Base-by-base conservation (phyloP, 2,888 invertebrate species). In the Synergus japonicus region DNA sequence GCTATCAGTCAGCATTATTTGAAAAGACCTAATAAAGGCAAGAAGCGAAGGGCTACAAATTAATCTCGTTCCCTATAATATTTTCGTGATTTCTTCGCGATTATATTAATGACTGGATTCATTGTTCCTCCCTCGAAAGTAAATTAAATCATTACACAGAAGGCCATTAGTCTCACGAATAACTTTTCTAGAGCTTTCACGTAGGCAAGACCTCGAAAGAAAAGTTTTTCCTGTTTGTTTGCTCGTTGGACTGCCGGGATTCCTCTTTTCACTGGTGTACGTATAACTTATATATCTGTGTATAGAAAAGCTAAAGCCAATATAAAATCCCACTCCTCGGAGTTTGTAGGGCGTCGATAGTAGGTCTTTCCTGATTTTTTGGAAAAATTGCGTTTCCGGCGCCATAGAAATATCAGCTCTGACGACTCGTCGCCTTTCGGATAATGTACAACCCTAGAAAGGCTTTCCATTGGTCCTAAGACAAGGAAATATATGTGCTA, bases 91-190 rank as follows among this genome's bases (percentile, higher is more conserved):
- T 73, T 54, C 54, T 54, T 54, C 9, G 7, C 37, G 7, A 54
- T 37, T 12, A 73, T 29, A 54, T 37, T 12, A 73, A 37, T 54
- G 37, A 46, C 49, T 67, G 12, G 43, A 18, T 44, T 49, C 29
- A 41, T 66, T 18, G n/a, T 15, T 73, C n/a, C n/a, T 73, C n/a
- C 37, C 15, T 54, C n/a, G 13, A 10, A n/a, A 73, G 49, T 15
- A n/a, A 37, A 73, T 73, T 37, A 73, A 54, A 73, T 73, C n/a
- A 73, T 73, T 73, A 54, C 37, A 13, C 10, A 44, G 66, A 67
- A 67, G 44, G 10, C 73, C 29, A 18, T 69, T 69, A 67, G 44
- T 43, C n/a, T 69, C 22, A 29, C 69, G 49, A 37, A 29, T 8
- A 43, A 66, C 41, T 66, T 66, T 22, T 37, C 15, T 49, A 8